These are phyloP conservation scores for Euclidia mi DNA, from an alignment of 2,888 invertebrate species.

Conservation along the genomic window DNA sequence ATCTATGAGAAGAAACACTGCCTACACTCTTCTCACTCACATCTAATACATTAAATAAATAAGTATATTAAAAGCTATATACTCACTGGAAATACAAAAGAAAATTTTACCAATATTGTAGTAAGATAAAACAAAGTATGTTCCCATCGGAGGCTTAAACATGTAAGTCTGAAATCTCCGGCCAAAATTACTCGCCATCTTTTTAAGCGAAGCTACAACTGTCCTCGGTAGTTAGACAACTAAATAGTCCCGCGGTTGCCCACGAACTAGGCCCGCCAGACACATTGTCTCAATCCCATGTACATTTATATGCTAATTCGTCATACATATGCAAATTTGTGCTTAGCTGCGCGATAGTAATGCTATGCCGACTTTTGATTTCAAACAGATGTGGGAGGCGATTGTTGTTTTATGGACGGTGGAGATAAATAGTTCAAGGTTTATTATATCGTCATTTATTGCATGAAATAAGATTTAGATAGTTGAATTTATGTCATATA, in stretches of 20 bases:
- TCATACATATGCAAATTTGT: slow-evolving; percentile 52
- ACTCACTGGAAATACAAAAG: too few relatives aligned
- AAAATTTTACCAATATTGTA: too few relatives aligned
- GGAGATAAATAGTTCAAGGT: neutral
- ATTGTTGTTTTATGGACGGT: neutral
- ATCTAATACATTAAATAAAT: too few relatives aligned
- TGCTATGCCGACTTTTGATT: slow-evolving; percentile 33
- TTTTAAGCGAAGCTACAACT: too few relatives aligned
- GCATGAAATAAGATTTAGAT: neutral
- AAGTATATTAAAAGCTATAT: too few relatives aligned
- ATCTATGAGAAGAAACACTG: too few relatives aligned
- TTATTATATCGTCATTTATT: neutral
- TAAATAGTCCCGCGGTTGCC: slow-evolving; percentile 7
- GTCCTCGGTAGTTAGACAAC: slow-evolving; percentile 17
- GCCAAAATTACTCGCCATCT: too few relatives aligned
- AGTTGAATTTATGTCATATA: too few relatives aligned
- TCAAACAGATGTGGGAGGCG: neutral
- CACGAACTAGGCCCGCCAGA: slow-evolving; percentile 26
- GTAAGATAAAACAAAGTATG: too few relatives aligned
- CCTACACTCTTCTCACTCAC: too few relatives aligned
- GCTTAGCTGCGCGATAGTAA: slow-evolving; percentile 32
- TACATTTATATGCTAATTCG: slow-evolving; percentile 53
- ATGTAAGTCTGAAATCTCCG: too few relatives aligned
- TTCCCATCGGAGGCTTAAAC: too few relatives aligned
- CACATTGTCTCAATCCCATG: slow-evolving; percentile 46